Base-by-base conservation (phyloP, 2,113 vertebrate species). In the Archocentrus centrarchus region DNA sequence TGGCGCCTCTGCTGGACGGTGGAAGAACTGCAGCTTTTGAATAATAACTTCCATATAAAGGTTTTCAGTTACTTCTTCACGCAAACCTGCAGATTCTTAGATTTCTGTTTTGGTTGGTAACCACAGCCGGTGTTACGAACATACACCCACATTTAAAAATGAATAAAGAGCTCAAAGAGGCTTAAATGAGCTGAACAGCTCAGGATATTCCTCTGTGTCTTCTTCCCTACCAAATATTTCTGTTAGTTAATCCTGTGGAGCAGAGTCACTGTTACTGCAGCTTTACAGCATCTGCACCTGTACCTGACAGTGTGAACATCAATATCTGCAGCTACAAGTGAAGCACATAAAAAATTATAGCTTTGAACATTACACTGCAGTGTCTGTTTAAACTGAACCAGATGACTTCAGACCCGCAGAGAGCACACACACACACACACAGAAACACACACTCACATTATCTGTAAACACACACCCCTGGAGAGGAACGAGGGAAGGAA, bases 401-500 rank as follows among this genome's bases (percentile, higher is more conserved):
- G 83, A 88, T 80, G 83, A 77, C 75, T 80, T 61, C 70, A 83
- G 70, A 79, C 80, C 59, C 76, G 22, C 47, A 77, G 61, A 82
- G 75, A 77, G 35, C 55, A n/a, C n/a, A n/a, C n/a, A n/a, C 7
- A 4, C 44, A 32, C 14, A 44, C 55, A 20, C 53, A 68, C 60
- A 55, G n/a, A 57, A 35, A 55, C 82, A 70, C 47, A 9, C 17
- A 79, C 5, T 80, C 55, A 57, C 55, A 57, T 8, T 5, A n/a
- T n/a, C 53, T n/a, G n/a, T 24, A 82, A 37, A 86, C 70, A 68
- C 83, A 84, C 80, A 88, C 68, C 79, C 82, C 83, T 76, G 80
- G 79, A 89, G 79, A 86, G 83, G 73, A 78, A 82, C 79, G 57
- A 79, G 81, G 84, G 85, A 80, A 89, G 85, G 78, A 88, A 87